These are phyloP conservation scores for Brachionus plicatilis DNA, from an alignment of 1,140 invertebrate genomes.

Conservation along the genomic window DNA sequence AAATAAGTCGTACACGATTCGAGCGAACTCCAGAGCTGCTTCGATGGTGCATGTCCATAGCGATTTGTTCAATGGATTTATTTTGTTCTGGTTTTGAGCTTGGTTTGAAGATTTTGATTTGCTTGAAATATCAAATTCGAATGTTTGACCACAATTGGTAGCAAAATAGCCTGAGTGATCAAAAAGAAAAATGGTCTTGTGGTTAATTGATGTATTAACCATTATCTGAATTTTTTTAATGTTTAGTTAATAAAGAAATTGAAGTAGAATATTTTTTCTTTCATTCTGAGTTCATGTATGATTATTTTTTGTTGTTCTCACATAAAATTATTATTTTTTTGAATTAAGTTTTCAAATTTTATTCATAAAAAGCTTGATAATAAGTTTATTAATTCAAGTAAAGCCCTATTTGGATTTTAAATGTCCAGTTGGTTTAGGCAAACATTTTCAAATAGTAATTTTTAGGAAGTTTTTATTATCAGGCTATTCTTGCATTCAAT, in stretches of 20 bases:
- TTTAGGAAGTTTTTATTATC: no score
- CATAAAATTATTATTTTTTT: neutral
- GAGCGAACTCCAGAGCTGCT: slow-evolving; percentile 84
- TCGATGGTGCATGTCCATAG: slow-evolving; percentile 91
- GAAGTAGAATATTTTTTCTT: neutral
- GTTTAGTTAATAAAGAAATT: slow-evolving; percentile 26
- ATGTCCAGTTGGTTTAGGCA: no score
- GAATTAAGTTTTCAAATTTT: neutral
- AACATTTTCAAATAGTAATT: no score
- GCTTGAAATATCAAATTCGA: slow-evolving; percentile 74
- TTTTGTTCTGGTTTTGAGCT: slow-evolving; percentile 60
- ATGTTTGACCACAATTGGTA: slow-evolving; percentile 73
- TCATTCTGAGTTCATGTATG: neutral
- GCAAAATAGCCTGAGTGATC: slow-evolving; percentile 84
- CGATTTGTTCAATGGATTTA: slow-evolving; percentile 73
- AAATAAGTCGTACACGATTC: slow-evolving; percentile 92
- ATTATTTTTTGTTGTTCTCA: neutral
- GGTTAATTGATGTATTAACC: slow-evolving; percentile 49
- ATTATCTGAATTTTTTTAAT: slow-evolving; percentile 11
- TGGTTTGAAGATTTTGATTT: slow-evolving; percentile 59
- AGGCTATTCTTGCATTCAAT: no score
- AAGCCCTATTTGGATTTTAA: no score
- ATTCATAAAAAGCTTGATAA: neutral
- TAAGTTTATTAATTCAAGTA: neutral
- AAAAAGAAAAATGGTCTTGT: slow-evolving; percentile 89